These are phyloP conservation scores for Dilophus febrilis DNA, from an alignment of 2,888 invertebrate genomes.

Conservation along the genomic window DNA sequence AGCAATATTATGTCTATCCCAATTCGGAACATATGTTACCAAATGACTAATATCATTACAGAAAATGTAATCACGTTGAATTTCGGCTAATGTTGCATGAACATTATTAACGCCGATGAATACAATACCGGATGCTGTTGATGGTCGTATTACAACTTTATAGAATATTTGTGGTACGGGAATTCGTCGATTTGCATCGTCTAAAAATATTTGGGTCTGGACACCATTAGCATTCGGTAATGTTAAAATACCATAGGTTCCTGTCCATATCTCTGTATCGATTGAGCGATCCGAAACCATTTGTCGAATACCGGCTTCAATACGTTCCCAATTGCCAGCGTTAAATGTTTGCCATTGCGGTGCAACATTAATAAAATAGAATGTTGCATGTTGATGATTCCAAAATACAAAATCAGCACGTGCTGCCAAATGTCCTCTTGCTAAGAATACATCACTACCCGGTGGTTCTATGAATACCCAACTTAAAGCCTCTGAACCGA, in stretches of 20 bases:
- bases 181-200: slow-evolving; percentile 25
- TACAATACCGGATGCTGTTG: slow-evolving; percentile 31
- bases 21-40: slow-evolving; percentile 33
- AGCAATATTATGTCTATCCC: slow-evolving; percentile 18
- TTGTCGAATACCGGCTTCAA: slow-evolving; percentile 32
- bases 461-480: slow-evolving; percentile 13
- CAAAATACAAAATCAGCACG: slow-evolving; percentile 35
- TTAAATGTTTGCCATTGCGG: slow-evolving; percentile 43
- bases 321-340: slow-evolving; percentile 36
- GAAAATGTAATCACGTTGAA: slow-evolving; percentile 19
- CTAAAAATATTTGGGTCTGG: slow-evolving; percentile 25
- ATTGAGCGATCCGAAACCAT: slow-evolving; percentile 25
- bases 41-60: slow-evolving; percentile 32
- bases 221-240: slow-evolving; percentile 31
- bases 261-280: slow-evolving; percentile 35
- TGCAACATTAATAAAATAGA: slow-evolving; percentile 35
- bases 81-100: slow-evolving; percentile 18
- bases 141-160: slow-evolving; percentile 37
- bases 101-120: slow-evolving; percentile 33
- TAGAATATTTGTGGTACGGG: slow-evolving; percentile 40
- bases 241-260: slow-evolving; percentile 36
- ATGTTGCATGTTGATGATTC: slow-evolving; percentile 33
- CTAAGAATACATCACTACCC: slow-evolving; percentile 21
- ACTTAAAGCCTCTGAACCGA: slow-evolving; percentile 9
- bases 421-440: slow-evolving; percentile 36